phyloP scores from a whole-genome alignment of 92 coral and sea anemone genomes.

The Porites rus region DNA sequence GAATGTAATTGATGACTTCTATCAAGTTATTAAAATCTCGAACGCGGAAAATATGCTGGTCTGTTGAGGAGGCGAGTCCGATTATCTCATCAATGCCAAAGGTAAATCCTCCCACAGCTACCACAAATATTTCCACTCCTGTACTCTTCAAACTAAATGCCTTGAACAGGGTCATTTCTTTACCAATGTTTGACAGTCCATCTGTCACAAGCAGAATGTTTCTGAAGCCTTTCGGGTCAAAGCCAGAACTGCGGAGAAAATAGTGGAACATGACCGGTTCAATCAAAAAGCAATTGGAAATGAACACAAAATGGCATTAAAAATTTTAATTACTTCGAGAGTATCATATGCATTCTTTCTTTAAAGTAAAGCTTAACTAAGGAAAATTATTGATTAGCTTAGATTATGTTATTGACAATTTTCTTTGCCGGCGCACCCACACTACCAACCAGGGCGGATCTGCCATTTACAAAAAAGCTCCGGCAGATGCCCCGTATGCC shows the following conservation, averaged over 20 bases:
- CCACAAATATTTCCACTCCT: slow-evolving; percentile 69
- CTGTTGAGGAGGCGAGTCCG: slow-evolving; percentile 59
- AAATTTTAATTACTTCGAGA: too few relatives aligned
- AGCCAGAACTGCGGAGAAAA: slow-evolving; percentile 29
- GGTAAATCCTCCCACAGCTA: slow-evolving; percentile 68
- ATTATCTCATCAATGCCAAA: slow-evolving; percentile 67
- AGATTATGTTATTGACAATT: too few relatives aligned
- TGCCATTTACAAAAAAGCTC: too few relatives aligned
- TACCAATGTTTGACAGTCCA: slow-evolving; percentile 65
- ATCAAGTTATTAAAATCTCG: slow-evolving; percentile 18
- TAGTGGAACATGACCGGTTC: too few relatives aligned
- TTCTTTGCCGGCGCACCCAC: too few relatives aligned
- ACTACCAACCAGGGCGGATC: too few relatives aligned
- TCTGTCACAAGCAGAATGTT: slow-evolving; percentile 72
- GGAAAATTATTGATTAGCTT: too few relatives aligned
- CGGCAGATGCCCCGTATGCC: too few relatives aligned
- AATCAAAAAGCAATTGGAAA: neutral
- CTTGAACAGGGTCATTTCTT: slow-evolving; percentile 54
- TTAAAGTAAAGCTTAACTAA: too few relatives aligned
- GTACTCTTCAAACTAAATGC: slow-evolving; percentile 56
- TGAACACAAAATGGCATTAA: neutral
- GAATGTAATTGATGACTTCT: slow-evolving; percentile 59
- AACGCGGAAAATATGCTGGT: slow-evolving; percentile 66
- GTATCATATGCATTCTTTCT: too few relatives aligned
- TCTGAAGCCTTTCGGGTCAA: slow-evolving; percentile 47